phyloP scores from a whole-genome alignment of 2,797 vertebrate species.

The Ibycter americanus region DNA sequence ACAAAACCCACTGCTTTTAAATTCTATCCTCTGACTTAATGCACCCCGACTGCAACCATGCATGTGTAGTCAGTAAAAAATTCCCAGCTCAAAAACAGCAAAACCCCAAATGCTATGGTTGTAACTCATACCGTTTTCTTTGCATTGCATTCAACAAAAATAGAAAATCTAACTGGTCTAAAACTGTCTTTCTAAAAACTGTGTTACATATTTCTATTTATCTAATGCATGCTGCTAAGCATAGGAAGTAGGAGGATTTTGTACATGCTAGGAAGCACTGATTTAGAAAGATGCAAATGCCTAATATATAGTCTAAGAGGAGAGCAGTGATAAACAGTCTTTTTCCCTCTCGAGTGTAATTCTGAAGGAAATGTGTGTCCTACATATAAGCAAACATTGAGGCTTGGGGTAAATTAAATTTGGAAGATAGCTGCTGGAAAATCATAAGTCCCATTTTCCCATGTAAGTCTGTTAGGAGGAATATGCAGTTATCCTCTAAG shows the following conservation, averaged over 20 bases:
- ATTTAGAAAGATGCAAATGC: conserved; percentile 13
- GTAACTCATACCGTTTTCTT: not conserved
- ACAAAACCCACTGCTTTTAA: not conserved
- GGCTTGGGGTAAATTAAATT: conserved; percentile 54
- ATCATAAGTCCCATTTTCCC: conserved; percentile 14
- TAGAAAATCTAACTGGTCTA: not conserved
- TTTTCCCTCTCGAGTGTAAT: conserved; percentile 11
- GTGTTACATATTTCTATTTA: not conserved
- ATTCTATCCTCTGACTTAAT: not conserved
- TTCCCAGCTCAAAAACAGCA: not conserved
- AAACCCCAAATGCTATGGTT: not conserved
- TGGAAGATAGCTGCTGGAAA: conserved; percentile 47
- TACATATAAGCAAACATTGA: conserved; percentile 63
- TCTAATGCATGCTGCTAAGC: not conserved
- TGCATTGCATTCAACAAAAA: not conserved
- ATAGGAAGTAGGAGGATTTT: not conserved
- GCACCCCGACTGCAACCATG: not conserved
- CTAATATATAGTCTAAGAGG: not conserved
- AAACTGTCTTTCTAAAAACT: not conserved
- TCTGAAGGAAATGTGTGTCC: conserved; percentile 44
- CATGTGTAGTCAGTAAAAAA: not conserved
- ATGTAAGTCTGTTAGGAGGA: conserved; percentile 3
- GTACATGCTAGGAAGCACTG: not conserved
- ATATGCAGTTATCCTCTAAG: conserved; percentile 46
- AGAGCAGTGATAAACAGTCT: conserved; percentile 49